Conservation (phyloP, 2,797 vertebrate species). For the Arvicola amphibius region DNA sequence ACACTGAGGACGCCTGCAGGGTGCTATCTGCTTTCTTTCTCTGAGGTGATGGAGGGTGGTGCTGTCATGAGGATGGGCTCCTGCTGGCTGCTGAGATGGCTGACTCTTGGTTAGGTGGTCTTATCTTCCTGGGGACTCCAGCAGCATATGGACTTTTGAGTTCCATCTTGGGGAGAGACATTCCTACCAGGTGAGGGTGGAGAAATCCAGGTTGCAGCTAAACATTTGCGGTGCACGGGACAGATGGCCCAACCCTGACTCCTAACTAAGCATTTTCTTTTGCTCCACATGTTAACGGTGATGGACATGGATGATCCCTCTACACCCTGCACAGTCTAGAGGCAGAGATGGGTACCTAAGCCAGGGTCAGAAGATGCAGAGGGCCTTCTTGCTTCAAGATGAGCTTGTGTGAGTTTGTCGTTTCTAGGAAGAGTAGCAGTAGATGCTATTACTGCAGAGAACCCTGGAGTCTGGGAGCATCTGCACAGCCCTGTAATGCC, state of each 20-base stretch:
- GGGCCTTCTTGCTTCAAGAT: neutral
- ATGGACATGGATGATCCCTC: neutral
- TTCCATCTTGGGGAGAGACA: neutral
- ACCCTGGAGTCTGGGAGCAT: neutral
- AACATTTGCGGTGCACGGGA: neutral
- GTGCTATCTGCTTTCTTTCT: neutral
- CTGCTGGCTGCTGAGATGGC: neutral
- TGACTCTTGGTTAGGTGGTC: constrained; percentile 11
- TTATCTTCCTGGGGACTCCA: neutral
- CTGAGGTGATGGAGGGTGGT: neutral
- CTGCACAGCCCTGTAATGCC: neutral
- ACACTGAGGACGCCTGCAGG: neutral
- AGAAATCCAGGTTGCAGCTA: neutral
- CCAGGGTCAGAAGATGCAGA: neutral
- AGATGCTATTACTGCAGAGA: neutral
- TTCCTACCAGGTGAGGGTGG: neutral
- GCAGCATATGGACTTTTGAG: constrained; percentile 37
- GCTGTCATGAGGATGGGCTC: neutral
- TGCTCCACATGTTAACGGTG: neutral
- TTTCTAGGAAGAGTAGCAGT: constrained; percentile 29
- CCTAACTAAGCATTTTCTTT: neutral
- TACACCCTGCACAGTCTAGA: neutral
- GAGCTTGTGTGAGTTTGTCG: neutral
- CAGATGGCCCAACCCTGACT: neutral
- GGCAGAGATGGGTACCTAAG: neutral